Evolutionary conservation across 92 coral and sea anemone genomes (phyloP).

Genomic region (Epizoanthus ramosus): DNA sequence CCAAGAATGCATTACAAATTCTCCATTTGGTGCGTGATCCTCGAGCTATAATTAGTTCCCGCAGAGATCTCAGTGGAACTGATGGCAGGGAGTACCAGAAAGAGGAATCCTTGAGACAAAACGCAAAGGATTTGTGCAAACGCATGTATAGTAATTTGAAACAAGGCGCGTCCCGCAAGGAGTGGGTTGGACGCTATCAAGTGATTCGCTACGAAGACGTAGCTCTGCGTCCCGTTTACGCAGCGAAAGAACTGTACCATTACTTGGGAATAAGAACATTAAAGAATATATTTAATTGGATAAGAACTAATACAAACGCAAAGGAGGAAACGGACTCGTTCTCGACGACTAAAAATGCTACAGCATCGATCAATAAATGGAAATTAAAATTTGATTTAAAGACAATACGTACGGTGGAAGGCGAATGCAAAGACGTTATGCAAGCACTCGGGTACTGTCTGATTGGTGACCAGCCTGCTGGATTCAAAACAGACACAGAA

Average conservation of each 20-base stretch:
- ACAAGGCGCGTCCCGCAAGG: constrained; percentile 55
- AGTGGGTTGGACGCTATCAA: constrained; percentile 51
- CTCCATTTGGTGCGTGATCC: constrained; percentile 82
- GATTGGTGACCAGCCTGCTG: constrained; percentile 20
- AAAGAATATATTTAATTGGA: constrained; percentile 45
- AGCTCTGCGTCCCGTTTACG: constrained; percentile 56
- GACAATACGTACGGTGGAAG: constrained; percentile 55
- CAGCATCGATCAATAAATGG: constrained; percentile 64
- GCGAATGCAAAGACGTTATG: constrained; percentile 68
- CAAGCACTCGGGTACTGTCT: constrained; percentile 55
- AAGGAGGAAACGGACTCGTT: constrained; percentile 42
- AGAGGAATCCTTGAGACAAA: not conserved
- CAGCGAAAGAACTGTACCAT: constrained; percentile 56
- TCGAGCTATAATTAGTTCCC: constrained; percentile 76
- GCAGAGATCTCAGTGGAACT: constrained; percentile 30
- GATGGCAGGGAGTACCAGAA: constrained; percentile 11
- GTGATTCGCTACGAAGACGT: constrained; percentile 78
- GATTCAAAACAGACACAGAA: not conserved
- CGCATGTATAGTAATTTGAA: constrained; percentile 57
- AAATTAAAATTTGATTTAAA: constrained; percentile 43
- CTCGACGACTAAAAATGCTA: constrained; percentile 73
- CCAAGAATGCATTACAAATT: constrained; percentile 47
- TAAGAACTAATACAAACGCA: constrained; percentile 44
- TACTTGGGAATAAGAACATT: constrained; percentile 46
- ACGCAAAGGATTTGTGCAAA: constrained; percentile 66